A percentile compares a stretch with the other conserved stretches of the same genome.
Conservation (phyloP, 2,113 vertebrate genomes). For the Cebidichthys violaceus region DNA sequence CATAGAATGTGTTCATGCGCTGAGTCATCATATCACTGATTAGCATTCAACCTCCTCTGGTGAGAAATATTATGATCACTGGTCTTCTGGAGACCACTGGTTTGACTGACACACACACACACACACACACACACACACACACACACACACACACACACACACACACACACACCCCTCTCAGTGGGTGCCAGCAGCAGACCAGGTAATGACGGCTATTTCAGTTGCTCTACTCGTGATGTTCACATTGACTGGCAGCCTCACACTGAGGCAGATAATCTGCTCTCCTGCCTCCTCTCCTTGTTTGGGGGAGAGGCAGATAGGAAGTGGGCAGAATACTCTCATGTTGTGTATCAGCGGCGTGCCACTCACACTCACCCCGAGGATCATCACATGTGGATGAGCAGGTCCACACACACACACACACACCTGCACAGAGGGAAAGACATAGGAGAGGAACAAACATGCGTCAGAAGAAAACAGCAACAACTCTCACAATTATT, state of each 20-base stretch:
- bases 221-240: constrained; percentile 49
- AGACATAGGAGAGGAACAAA: constrained; percentile 16
- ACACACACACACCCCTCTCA: constrained; percentile 25
- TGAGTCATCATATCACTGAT: constrained; percentile 39
- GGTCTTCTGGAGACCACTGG: constrained; percentile 17
- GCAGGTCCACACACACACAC: constrained; percentile 31
- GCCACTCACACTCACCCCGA: constrained; percentile 54
- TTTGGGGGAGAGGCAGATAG: constrained; percentile 52
- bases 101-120: constrained; percentile 42
- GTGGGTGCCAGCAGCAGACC: constrained; percentile 56
- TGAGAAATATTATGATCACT: constrained; percentile 53
- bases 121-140: constrained; percentile 8
- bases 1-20: background rate
- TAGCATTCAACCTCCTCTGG: constrained; percentile 6
- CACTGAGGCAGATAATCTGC: constrained; percentile 75
- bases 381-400: constrained; percentile 52
- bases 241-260: constrained; percentile 73
- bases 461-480: constrained; percentile 2
- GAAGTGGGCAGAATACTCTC: constrained; percentile 71
- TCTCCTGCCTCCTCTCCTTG: constrained; percentile 22
- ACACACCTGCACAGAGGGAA: constrained; percentile 31
- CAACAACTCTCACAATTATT: background rate
- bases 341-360: constrained; percentile 57
- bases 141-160: constrained; percentile 15
- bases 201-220: constrained; percentile 80